Percentiles rank a stretch among this genome's conserved stretches.
phyloP scores from a whole-genome alignment of 1,140 invertebrate species.

The Helicorthomorpha holstii region DNA sequence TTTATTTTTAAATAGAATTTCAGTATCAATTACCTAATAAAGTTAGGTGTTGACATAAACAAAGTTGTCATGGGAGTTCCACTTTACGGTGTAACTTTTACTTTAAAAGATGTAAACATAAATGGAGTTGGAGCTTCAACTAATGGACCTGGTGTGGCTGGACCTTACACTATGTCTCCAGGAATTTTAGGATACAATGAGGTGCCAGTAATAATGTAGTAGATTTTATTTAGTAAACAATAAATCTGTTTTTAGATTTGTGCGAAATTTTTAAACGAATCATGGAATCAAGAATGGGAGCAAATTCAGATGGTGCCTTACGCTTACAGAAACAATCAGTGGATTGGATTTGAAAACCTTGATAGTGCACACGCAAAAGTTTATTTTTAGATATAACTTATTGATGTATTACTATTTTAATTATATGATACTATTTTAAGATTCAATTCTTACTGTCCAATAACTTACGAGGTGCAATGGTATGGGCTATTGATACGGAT shows the following conservation, averaged over 20 bases:
- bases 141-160: slow-evolving; percentile 51
- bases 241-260: slow-evolving; percentile 36
- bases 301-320: slow-evolving; percentile 46
- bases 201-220: slow-evolving; percentile 18
- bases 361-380: slow-evolving; percentile 52
- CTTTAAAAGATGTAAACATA: slow-evolving; percentile 41
- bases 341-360: slow-evolving; percentile 76
- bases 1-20: no score
- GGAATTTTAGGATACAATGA: slow-evolving; percentile 76
- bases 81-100: slow-evolving; percentile 75
- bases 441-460: slow-evolving; percentile 18
- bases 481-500: slow-evolving; percentile 44
- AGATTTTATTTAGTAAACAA: background rate
- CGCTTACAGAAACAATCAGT: slow-evolving; percentile 53
- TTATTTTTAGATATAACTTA: no score
- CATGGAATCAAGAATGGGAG: slow-evolving; percentile 41
- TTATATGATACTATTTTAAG: no score
- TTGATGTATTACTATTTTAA: no score
- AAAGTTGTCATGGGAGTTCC: slow-evolving; percentile 50
- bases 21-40: no score
- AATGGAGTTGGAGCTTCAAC: slow-evolving; percentile 30
- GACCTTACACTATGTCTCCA: slow-evolving; percentile 66
- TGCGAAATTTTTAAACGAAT: slow-evolving; percentile 39
- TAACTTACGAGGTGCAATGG: slow-evolving; percentile 35
- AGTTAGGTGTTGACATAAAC: no score